Evolutionary conservation across 2,797 vertebrate genomes (phyloP).

Genomic region (Spinibarbus caldwelli): DNA sequence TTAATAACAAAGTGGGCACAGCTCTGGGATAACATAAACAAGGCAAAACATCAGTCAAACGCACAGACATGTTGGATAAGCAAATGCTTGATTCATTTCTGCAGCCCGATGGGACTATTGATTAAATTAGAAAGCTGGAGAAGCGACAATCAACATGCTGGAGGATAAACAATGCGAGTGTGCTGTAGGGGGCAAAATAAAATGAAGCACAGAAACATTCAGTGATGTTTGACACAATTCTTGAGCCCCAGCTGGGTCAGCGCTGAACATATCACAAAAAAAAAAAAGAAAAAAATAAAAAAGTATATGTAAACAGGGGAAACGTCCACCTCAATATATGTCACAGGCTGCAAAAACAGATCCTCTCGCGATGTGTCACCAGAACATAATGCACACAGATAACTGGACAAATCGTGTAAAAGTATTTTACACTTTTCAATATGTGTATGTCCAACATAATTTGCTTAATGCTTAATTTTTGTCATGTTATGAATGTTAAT

Average conservation of each 20-base stretch:
- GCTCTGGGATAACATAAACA: constrained; percentile 75
- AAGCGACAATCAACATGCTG: constrained; percentile 67
- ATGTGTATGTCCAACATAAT: not conserved
- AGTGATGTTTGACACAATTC: constrained; percentile 32
- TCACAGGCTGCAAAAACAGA: not conserved
- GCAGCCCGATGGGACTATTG: constrained; percentile 73
- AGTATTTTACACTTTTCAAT: not conserved
- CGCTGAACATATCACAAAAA: not conserved
- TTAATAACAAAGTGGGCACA: constrained; percentile 63
- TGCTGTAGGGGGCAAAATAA: constrained; percentile 55
- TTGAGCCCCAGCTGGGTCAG: constrained; percentile 24
- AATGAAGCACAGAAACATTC: constrained; percentile 42
- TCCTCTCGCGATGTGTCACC: not conserved
- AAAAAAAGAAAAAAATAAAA: no score
- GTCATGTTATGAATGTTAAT: no score
- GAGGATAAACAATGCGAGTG: constrained; percentile 42
- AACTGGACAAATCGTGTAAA: not conserved
- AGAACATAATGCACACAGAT: not conserved
- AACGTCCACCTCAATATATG: not conserved
- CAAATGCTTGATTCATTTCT: constrained; percentile 76
- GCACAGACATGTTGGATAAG: constrained; percentile 78
- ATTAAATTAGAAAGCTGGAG: constrained; percentile 82
- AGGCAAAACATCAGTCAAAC: constrained; percentile 84
- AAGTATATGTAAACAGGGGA: not conserved
- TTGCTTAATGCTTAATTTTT: not conserved